Percentiles rank a stretch among this genome's conserved stretches.
Conservation (phyloP, 2,888 invertebrate species). For the Orchesellides sinensis region DNA sequence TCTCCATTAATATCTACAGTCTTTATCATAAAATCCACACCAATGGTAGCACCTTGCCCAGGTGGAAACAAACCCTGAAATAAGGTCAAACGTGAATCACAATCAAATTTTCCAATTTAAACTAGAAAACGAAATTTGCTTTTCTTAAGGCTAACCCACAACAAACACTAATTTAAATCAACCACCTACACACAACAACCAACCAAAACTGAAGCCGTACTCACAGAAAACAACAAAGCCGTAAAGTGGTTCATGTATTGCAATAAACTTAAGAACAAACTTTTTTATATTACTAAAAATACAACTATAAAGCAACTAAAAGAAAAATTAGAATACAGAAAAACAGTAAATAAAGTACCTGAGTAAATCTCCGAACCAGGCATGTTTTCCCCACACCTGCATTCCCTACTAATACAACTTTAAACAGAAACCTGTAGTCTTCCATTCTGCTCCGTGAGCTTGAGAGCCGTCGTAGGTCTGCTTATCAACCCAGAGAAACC, state of each 20-base stretch:
- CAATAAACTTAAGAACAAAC: slow-evolving; percentile 16
- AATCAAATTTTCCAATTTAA: neutral
- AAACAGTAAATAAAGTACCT: slow-evolving; percentile 79
- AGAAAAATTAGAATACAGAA: slow-evolving; percentile 78
- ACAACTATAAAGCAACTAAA: slow-evolving; percentile 75
- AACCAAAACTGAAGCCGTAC: neutral
- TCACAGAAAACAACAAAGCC: neutral
- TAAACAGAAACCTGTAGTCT: slow-evolving; percentile 99
- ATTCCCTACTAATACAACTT: slow-evolving; percentile 98
- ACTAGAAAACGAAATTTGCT: no score
- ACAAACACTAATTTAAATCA: neutral
- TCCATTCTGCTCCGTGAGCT: slow-evolving; percentile 83
- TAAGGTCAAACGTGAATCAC: no score
- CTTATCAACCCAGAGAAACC: slow-evolving; percentile 46
- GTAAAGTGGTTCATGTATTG: slow-evolving; percentile 15
- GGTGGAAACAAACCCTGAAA: slow-evolving; percentile 94
- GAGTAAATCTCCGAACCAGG: slow-evolving; percentile 96
- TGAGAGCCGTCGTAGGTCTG: slow-evolving; percentile 20
- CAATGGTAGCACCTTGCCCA: slow-evolving; percentile 98
- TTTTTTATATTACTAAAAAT: neutral
- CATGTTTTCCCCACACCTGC: slow-evolving; percentile 99
- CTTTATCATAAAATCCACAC: slow-evolving; percentile 99
- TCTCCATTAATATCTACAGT: slow-evolving; percentile 97
- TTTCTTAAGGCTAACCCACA: neutral
- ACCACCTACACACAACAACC: neutral